Evolutionary conservation across 2,888 invertebrate genomes (phyloP).

Genomic region (Acleris sparsana): DNA sequence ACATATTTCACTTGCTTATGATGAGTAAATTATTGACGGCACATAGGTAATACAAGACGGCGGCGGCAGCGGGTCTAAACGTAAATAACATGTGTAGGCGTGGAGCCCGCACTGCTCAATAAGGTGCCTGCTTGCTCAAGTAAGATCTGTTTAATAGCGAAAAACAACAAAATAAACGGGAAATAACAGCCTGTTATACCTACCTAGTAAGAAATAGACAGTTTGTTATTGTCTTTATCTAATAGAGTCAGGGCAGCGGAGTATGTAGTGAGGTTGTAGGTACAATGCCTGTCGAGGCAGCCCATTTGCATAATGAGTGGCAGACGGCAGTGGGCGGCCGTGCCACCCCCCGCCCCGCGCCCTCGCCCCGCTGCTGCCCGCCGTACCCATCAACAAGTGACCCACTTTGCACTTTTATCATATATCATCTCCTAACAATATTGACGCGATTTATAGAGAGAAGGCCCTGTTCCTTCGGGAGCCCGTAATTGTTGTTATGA

Average conservation of each 20-base stretch:
- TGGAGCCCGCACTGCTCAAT: too few species aligned
- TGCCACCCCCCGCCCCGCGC: slow-evolving; percentile 27
- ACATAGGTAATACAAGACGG: background rate
- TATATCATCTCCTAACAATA: slow-evolving; percentile 43
- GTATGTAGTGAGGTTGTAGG: slow-evolving; percentile 16
- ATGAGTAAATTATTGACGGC: slow-evolving; percentile 31
- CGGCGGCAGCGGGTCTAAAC: background rate
- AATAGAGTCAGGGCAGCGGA: slow-evolving; percentile 21
- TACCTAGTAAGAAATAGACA: slow-evolving; percentile 19
- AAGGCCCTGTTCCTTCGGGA: slow-evolving; percentile 8
- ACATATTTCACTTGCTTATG: slow-evolving; percentile 26
- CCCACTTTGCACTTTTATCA: slow-evolving; percentile 59
- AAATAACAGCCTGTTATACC: background rate
- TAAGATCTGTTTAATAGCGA: background rate
- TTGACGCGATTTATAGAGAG: slow-evolving; percentile 26
- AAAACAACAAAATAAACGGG: background rate
- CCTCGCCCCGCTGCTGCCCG: slow-evolving; percentile 43
- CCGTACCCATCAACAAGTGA: slow-evolving; percentile 52
- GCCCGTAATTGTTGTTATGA: slow-evolving; percentile 24
- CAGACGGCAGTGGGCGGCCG: slow-evolving; percentile 46
- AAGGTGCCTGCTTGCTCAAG: background rate
- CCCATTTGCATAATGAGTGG: slow-evolving; percentile 72
- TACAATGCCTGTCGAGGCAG: slow-evolving; percentile 46
- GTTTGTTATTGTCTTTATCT: slow-evolving; percentile 20
- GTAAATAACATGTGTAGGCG: too few species aligned